These are phyloP conservation scores for Drosophila hydei DNA, from an alignment of 1,140 invertebrate species.

Conservation along the genomic window DNA sequence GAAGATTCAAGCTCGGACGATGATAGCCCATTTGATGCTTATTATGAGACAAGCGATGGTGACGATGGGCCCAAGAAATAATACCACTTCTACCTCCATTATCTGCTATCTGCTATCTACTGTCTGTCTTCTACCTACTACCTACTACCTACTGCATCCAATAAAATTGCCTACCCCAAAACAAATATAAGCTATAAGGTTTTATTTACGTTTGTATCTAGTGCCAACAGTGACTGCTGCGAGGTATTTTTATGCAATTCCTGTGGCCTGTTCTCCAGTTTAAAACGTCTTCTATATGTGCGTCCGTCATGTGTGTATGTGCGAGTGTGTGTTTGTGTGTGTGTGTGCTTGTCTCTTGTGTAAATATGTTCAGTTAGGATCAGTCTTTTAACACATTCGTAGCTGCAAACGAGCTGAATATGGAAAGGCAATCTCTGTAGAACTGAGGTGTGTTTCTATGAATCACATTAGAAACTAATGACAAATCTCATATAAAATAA, in stretches of 20 bases:
- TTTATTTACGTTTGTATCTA: slow-evolving; percentile 37
- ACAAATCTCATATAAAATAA: too few relatives aligned
- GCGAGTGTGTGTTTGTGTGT: slow-evolving; percentile 2
- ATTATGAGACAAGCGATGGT: slow-evolving; percentile 78
- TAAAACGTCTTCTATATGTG: slow-evolving; percentile 6
- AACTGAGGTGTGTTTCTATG: slow-evolving; percentile 9
- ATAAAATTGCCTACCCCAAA: slow-evolving; percentile 35
- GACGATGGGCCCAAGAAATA: slow-evolving; percentile 75
- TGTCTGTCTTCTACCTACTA: slow-evolving; percentile 21
- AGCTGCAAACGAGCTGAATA: slow-evolving; percentile 46
- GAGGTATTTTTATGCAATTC: slow-evolving; percentile 57
- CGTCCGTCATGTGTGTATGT: background rate
- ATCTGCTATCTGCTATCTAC: slow-evolving; percentile 21
- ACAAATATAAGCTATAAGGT: slow-evolving; percentile 31
- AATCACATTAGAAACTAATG: background rate
- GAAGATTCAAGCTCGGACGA: slow-evolving; percentile 83
- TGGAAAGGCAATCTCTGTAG: slow-evolving; percentile 66
- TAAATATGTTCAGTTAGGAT: slow-evolving; percentile 1
- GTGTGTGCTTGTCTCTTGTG: slow-evolving; percentile 24
- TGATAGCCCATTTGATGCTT: slow-evolving; percentile 82
- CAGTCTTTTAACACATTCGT: background rate
- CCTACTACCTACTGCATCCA: slow-evolving; percentile 32
- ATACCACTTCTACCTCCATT: slow-evolving; percentile 40
- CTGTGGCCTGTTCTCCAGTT: slow-evolving; percentile 40
- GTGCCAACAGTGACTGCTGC: slow-evolving; percentile 40